Percentiles rank a stretch among this genome's conserved stretches.
Conservation (phyloP, 1,140 invertebrate genomes). For the Hydropsyche tenuis region DNA sequence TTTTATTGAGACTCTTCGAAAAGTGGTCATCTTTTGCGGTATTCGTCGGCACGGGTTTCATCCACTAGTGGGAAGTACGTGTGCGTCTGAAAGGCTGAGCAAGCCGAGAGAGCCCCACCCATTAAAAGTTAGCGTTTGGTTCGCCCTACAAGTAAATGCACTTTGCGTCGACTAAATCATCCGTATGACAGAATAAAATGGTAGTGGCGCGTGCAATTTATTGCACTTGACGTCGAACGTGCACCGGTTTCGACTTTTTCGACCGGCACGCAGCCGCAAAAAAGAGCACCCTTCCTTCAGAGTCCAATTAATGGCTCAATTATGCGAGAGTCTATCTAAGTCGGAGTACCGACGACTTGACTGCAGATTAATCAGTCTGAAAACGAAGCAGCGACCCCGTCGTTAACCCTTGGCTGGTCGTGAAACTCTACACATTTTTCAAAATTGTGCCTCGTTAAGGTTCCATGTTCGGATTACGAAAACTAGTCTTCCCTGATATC, state of each 20-base stretch:
- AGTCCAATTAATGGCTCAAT: constrained; percentile 16
- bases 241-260: not conserved
- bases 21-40: not conserved
- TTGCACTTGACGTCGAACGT: constrained; percentile 14
- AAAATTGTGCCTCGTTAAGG: too few relatives aligned
- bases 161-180: constrained; percentile 38
- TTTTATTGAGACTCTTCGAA: too few relatives aligned
- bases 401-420: too few relatives aligned
- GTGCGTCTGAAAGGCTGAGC: constrained; percentile 20
- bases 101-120: not conserved
- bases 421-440: too few relatives aligned
- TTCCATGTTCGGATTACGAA: too few relatives aligned
- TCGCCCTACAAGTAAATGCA: constrained; percentile 39
- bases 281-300: too few relatives aligned
- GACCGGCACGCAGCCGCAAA: too few relatives aligned
- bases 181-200: constrained; percentile 33
- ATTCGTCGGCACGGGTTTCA: not conserved
- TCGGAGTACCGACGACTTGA: not conserved
- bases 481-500: too few relatives aligned
- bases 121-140: constrained; percentile 37
- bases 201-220: constrained; percentile 21
- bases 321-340: constrained; percentile 13
- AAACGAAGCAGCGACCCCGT: constrained; percentile 1
- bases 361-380: constrained; percentile 24
- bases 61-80: not conserved